Conservation (phyloP, 2,888 invertebrate species). For the Calliopum simillimum region DNA sequence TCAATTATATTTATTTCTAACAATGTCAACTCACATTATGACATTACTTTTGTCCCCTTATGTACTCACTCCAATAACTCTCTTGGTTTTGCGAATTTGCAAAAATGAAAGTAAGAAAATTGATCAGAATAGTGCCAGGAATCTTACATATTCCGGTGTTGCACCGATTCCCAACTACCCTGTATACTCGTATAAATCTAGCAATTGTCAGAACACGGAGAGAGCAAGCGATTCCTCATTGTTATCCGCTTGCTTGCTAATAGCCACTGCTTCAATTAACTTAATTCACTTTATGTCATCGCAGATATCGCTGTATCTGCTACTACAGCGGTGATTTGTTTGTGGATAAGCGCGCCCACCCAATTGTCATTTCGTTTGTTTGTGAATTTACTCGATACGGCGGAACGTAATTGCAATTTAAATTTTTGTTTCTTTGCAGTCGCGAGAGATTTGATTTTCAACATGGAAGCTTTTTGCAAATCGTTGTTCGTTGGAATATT, state of each 20-base stretch:
- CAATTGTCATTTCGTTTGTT: constrained; percentile 6
- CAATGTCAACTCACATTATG: no score
- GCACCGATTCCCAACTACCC: no score
- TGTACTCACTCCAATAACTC: no score
- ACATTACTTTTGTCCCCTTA: no score
- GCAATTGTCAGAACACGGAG: no score
- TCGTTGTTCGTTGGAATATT: constrained; percentile 26
- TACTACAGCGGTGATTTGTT: neutral
- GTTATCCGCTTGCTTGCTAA: neutral
- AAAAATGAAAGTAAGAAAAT: no score
- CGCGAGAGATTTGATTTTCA: constrained; percentile 1
- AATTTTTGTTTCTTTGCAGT: constrained; percentile 18
- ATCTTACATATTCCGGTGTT: no score
- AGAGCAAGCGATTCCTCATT: neutral
- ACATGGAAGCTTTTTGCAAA: constrained; percentile 29
- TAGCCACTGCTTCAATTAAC: constrained; percentile 6
- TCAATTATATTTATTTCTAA: no score
- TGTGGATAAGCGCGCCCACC: neutral
- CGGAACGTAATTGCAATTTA: neutral
- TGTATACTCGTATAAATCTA: no score
- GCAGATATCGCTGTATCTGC: neutral
- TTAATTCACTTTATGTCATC: constrained; percentile 16
- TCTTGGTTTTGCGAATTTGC: no score
- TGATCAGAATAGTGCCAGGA: no score
- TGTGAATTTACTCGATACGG: neutral